These are phyloP conservation scores for Phoeniculus purpureus DNA, from an alignment of 2,797 vertebrate species.

Conservation along the genomic window DNA sequence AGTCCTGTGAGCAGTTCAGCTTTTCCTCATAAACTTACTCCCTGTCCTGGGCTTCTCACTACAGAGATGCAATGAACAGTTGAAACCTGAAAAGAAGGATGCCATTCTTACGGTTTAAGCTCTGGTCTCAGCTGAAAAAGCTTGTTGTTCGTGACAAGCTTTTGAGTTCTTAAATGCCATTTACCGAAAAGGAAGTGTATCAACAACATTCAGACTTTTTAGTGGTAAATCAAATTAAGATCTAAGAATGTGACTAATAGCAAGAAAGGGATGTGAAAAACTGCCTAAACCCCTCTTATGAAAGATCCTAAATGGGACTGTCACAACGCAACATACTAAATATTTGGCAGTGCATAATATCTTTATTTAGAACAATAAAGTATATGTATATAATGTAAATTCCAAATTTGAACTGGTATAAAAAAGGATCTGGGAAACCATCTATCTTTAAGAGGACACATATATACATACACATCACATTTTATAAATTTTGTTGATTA, in stretches of 20 bases:
- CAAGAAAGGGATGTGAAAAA: neutral
- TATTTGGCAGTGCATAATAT: slow-evolving; percentile 79
- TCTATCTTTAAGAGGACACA: slow-evolving; percentile 80
- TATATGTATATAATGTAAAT: slow-evolving; percentile 84
- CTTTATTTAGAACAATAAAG: slow-evolving; percentile 89
- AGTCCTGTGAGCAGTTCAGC: neutral
- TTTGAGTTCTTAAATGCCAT: neutral
- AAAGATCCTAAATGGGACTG: slow-evolving; percentile 17
- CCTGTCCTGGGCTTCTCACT: neutral
- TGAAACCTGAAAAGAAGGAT: neutral
- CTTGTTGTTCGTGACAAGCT: neutral
- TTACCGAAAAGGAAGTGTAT: neutral
- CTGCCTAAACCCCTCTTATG: neutral
- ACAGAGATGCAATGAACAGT: neutral
- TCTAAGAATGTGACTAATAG: neutral
- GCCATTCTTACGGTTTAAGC: neutral
- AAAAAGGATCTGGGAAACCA: slow-evolving; percentile 80
- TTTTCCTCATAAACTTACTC: neutral
- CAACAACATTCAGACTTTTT: neutral
- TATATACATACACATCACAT: slow-evolving; percentile 83
- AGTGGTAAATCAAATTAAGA: neutral
- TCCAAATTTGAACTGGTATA: slow-evolving; percentile 83
- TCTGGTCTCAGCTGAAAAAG: neutral
- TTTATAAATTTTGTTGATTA: slow-evolving; percentile 78
- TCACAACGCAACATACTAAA: slow-evolving; percentile 26